Evolutionary conservation across 2,888 invertebrate species (phyloP), one percentile per base, ranked within the genome.

Genomic region (Lasioglossum morio): DNA sequence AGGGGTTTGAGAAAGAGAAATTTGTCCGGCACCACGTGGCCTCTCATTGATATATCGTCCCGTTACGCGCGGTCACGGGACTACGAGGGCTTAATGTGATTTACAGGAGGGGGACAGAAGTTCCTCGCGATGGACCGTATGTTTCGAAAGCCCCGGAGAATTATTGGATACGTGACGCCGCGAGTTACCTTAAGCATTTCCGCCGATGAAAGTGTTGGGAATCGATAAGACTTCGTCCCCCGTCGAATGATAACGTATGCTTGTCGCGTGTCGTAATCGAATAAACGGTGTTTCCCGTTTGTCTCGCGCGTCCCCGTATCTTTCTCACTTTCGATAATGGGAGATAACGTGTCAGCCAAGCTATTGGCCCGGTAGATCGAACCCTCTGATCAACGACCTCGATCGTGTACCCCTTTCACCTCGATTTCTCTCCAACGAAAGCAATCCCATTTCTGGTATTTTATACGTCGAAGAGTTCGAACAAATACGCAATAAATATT

Each of bases 21-120:
- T 89, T 87, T 74, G 87, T 86, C 77, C 73, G 19, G 75, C n/a
- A 72, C 66, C 85, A 75, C 84, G 85, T 79, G 82, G 79, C 74
- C 81, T 46, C 77, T 66, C 69, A 83, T 82, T 87, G 91, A 91
- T 91, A 89, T 88, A 91, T 91, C 78, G 89, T 81, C 75, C 78
- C 69, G 90, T 88, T 87, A 87, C 87, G 80, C 86, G 88, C 85
- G 88, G 88, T 87, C 87, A 83, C 78, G 75, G 80, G 88, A 85
- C 89, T 88, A 84, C 37, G 83, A 83, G 84, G 85, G 90, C 90
- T 91, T 91, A 91, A 90, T 88, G 90, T 91, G 89, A 91, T 91
- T 91, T 91, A 91, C 87, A 86, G 88, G 79, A 80, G 82, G 85
- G 87, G 85, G 87, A 84, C 88, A 88, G 88, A 90, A 90, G 89